Evolutionary conservation across 2,888 invertebrate species (phyloP).

Genomic region (Macrosoma leucophasiata): DNA sequence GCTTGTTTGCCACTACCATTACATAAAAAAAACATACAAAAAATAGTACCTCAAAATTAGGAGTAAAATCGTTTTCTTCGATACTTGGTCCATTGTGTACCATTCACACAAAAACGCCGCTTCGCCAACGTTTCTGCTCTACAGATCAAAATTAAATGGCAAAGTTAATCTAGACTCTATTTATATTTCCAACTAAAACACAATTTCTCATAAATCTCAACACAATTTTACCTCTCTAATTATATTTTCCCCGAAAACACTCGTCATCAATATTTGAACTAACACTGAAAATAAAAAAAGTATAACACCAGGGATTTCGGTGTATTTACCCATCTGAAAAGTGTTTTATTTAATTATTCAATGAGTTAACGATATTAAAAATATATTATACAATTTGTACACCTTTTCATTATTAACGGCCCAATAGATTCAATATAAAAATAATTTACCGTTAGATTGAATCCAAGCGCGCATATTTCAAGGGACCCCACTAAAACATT

Average conservation of each 20-base stretch:
- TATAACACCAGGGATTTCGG: slow-evolving; percentile 43
- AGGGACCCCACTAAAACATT: slow-evolving; percentile 54
- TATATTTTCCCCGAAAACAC: slow-evolving; percentile 53
- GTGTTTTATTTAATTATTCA: not conserved
- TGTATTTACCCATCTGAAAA: slow-evolving; percentile 35
- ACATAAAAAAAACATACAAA: too few relatives aligned
- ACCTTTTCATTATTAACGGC: too few relatives aligned
- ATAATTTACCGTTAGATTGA: slow-evolving; percentile 51
- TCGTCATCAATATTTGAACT: slow-evolving; percentile 55
- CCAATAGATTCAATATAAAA: too few relatives aligned
- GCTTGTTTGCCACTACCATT: too few relatives aligned
- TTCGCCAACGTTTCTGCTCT: slow-evolving; percentile 48
- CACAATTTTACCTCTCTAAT: slow-evolving; percentile 42
- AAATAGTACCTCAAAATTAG: slow-evolving; percentile 44
- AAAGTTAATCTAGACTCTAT: slow-evolving; percentile 8
- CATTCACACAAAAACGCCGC: slow-evolving; percentile 49
- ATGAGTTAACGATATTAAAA: not conserved
- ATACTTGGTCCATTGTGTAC: slow-evolving; percentile 46
- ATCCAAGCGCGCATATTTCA: slow-evolving; percentile 59
- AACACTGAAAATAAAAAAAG: slow-evolving; percentile 47
- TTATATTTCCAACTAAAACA: not conserved
- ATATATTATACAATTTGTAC: not conserved
- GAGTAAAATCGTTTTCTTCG: slow-evolving; percentile 44
- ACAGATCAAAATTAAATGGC: too few relatives aligned
- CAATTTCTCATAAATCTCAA: not conserved